phyloP scores from a whole-genome alignment of 2,797 vertebrate species.

The Acridotheres tristis region DNA sequence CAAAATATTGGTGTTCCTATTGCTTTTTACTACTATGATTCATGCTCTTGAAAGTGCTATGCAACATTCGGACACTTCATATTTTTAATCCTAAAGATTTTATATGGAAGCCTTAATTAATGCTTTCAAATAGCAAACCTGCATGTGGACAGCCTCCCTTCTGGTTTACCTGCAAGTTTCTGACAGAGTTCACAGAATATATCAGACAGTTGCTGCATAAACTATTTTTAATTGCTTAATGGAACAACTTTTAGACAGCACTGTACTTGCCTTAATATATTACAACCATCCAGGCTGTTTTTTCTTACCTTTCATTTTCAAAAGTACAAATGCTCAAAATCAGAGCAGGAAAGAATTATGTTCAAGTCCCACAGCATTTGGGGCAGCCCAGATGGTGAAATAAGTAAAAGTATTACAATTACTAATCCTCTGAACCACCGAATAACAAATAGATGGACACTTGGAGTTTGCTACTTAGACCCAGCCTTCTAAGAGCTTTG shows the following conservation, averaged over 20 bases:
- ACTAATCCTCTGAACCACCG: neutral
- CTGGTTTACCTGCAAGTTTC: neutral
- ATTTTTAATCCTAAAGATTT: neutral
- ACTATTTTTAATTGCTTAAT: neutral
- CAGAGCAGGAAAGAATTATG: neutral
- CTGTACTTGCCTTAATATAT: neutral
- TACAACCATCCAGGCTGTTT: neutral
- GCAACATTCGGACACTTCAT: neutral
- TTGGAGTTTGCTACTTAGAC: accelerated
- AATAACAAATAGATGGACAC: accelerated
- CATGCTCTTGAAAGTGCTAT: neutral
- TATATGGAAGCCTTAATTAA: neutral
- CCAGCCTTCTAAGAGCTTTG: neutral
- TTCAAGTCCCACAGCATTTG: neutral
- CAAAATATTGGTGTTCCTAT: neutral
- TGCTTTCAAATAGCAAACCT: neutral
- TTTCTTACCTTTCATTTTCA: neutral
- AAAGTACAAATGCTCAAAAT: neutral
- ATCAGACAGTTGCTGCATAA: neutral
- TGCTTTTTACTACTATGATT: neutral
- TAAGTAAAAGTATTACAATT: neutral
- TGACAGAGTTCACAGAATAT: neutral
- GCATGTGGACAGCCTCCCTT: neutral
- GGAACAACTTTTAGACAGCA: neutral
- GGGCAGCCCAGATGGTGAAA: neutral